Percentiles rank a stretch among this genome's conserved stretches.
These are phyloP conservation scores for Trididemnum clinides DNA, from an alignment of 23 tunicate species.

Conservation along the genomic window DNA sequence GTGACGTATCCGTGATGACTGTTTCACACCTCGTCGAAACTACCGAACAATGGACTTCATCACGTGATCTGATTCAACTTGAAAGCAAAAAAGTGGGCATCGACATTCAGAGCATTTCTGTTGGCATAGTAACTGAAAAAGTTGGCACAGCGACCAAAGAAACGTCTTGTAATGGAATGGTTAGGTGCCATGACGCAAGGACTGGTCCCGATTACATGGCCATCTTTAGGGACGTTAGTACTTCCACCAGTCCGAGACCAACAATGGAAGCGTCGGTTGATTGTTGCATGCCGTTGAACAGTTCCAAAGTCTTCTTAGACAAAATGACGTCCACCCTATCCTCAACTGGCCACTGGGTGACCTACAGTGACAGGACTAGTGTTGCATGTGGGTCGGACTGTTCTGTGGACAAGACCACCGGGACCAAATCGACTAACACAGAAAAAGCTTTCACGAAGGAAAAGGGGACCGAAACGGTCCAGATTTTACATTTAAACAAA, in stretches of 20 bases:
- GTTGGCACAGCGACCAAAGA: not conserved
- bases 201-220: slow-evolving; percentile 1
- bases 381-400: slow-evolving; percentile 32
- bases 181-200: not conserved
- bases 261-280: not conserved
- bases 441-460: not conserved
- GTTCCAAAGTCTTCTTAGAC: not conserved
- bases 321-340: slow-evolving; percentile 16
- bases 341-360: slow-evolving; percentile 35
- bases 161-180: slow-evolving; percentile 29
- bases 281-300: not conserved
- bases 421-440: not conserved
- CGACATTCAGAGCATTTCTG: not conserved
- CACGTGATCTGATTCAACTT: not conserved
- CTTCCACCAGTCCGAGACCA: not conserved
- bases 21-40: not conserved
- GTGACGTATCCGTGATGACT: not conserved
- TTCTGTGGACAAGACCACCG: not conserved
- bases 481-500: not conserved
- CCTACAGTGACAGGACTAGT: not conserved
- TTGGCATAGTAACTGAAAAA: not conserved
- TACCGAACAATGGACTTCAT: not conserved
- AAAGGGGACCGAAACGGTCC: slow-evolving; percentile 8
- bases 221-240: not conserved
- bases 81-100: not conserved